phyloP scores from a whole-genome alignment of 2,797 vertebrate genomes.

The Ptychadena robeensis region DNA sequence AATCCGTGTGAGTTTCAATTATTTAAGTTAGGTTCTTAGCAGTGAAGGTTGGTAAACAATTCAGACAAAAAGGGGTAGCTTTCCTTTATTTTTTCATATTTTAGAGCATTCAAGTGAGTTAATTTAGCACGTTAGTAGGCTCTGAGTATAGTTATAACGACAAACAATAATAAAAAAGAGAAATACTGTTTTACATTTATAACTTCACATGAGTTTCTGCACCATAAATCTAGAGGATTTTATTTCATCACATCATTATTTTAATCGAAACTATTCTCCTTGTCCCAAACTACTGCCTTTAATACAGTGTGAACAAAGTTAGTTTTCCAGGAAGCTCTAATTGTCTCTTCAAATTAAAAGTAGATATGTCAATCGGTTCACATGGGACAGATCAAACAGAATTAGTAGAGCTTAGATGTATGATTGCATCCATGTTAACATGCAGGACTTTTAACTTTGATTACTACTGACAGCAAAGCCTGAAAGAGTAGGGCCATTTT shows the following conservation, averaged over 20 bases:
- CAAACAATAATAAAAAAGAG: background rate
- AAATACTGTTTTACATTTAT: too few species aligned
- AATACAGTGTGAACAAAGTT: background rate
- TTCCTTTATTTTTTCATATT: too few species aligned
- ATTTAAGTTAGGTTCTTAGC: too few species aligned
- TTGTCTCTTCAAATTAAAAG: slow-evolving; percentile 39
- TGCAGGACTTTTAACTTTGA: background rate
- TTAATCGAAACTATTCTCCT: background rate
- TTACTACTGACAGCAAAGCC: background rate
- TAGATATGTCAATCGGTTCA: slow-evolving; percentile 29
- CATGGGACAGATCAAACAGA: slow-evolving; percentile 22
- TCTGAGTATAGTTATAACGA: background rate
- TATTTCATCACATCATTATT: background rate
- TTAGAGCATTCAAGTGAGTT: background rate
- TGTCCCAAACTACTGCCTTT: background rate
- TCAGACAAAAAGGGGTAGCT: too few species aligned
- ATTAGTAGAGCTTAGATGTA: slow-evolving; percentile 8
- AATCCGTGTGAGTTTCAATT: too few species aligned
- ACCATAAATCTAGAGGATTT: background rate
- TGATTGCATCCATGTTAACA: background rate
- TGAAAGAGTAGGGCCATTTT: background rate
- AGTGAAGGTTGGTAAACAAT: too few species aligned
- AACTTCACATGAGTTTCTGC: too few species aligned
- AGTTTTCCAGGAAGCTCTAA: slow-evolving; percentile 6
- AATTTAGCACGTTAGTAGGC: background rate